A percentile compares a stretch with the other conserved stretches of the same genome.
Conservation (phyloP, 1,140 invertebrate genomes). For the Laupala kohalensis region DNA sequence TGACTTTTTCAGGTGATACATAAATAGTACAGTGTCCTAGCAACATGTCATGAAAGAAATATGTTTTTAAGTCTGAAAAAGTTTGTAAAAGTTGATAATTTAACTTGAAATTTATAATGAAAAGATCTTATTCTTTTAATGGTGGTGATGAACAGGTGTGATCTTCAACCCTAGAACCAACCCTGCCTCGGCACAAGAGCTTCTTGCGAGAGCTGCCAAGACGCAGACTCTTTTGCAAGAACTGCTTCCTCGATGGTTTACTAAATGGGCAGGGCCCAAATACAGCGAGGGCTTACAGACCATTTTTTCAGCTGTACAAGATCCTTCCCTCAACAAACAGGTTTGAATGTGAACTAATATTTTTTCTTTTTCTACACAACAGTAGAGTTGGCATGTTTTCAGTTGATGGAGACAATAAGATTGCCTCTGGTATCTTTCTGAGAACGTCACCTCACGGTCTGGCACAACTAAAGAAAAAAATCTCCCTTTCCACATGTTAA, state of each 20-base stretch:
- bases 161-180: constrained; percentile 3
- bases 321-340: constrained; percentile 12
- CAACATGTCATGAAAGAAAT: too few relatives aligned
- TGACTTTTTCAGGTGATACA: too few relatives aligned
- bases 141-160: too few relatives aligned
- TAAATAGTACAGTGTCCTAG: too few relatives aligned
- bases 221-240: constrained; percentile 2
- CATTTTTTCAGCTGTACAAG: constrained; percentile 9
- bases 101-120: too few relatives aligned
- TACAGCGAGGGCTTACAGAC: constrained; percentile 6
- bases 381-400: background rate
- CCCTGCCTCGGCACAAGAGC: background rate
- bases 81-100: too few relatives aligned
- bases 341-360: background rate
- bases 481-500: background rate
- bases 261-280: constrained; percentile 3
- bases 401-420: background rate
- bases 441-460: background rate
- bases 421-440: background rate
- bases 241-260: constrained; percentile 4
- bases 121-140: too few relatives aligned
- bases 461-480: background rate
- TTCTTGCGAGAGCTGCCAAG: background rate
- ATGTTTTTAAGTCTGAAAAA: too few relatives aligned
- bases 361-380: background rate